These are phyloP conservation scores for Tragelaphus strepsiceros DNA, from an alignment of 2,113 vertebrate species.

Conservation along the genomic window DNA sequence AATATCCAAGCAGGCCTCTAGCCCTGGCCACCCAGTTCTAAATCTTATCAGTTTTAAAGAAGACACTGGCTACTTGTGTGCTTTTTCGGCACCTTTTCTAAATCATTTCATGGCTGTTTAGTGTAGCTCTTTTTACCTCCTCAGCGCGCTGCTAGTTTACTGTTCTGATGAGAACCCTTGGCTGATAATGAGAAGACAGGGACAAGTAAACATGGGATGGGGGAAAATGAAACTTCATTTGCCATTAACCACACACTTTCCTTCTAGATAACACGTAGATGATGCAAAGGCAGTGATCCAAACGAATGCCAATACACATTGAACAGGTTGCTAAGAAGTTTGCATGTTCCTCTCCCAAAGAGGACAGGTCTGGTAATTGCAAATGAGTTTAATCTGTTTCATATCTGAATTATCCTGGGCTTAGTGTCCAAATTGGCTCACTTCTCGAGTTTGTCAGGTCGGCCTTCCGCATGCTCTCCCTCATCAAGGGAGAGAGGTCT, in stretches of 20 bases:
- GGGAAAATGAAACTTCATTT: neutral
- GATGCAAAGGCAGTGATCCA: conserved; percentile 39
- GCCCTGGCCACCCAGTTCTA: neutral
- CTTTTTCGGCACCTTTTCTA: neutral
- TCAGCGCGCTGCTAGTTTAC: neutral
- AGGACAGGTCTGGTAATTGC: conserved; percentile 44
- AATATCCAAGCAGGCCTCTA: neutral
- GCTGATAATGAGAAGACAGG: neutral
- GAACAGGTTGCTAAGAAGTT: conserved; percentile 21
- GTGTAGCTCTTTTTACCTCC: neutral
- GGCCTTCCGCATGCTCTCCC: neutral
- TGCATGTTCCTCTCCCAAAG: neutral
- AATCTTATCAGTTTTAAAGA: neutral
- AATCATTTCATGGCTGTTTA: neutral
- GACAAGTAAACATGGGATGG: neutral
- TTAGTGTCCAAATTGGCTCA: neutral
- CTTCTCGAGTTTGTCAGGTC: neutral
- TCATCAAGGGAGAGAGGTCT: neutral
- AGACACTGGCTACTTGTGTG: neutral
- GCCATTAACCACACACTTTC: conserved; percentile 42
- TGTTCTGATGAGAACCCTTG: neutral
- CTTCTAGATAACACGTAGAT: conserved; percentile 6
- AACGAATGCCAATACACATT: conserved; percentile 38
- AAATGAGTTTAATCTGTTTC: conserved; percentile 57
- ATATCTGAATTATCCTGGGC: conserved; percentile 40